A percentile compares a stretch with the other conserved stretches of the same genome.
phyloP scores from a whole-genome alignment of 53 echinoderm and acorn worm genomes.

The Stichopus horrens region DNA sequence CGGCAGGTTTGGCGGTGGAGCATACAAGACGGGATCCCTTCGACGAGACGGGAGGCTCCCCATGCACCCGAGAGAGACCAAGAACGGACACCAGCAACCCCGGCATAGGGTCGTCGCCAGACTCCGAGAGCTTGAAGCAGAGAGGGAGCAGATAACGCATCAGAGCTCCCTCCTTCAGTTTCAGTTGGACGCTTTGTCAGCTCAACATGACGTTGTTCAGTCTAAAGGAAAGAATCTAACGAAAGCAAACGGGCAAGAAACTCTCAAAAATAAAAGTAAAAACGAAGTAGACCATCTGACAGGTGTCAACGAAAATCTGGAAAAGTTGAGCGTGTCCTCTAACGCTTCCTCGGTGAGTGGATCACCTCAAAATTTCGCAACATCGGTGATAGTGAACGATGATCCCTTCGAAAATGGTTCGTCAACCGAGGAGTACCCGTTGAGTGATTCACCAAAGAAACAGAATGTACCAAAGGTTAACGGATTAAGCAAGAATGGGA shows the following conservation, averaged over 20 bases:
- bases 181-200: constrained; percentile 76
- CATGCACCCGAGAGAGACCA: constrained; percentile 45
- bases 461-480: not conserved
- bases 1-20: not conserved
- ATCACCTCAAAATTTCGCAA: not conserved
- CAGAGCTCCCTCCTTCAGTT: constrained; percentile 83
- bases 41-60: constrained; percentile 18
- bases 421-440: not conserved
- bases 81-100: constrained; percentile 41
- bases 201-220: constrained; percentile 68
- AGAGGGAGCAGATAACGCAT: constrained; percentile 70
- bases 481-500: not conserved
- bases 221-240: constrained; percentile 52
- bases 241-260: not conserved
- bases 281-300: not conserved
- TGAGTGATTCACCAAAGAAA: not conserved
- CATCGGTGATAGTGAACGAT: not conserved
- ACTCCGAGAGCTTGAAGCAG: constrained; percentile 68
- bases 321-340: constrained; percentile 25
- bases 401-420: not conserved
- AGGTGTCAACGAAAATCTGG: constrained; percentile 7
- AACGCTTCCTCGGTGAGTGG: constrained; percentile 26
- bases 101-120: constrained; percentile 61
- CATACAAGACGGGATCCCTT: constrained; percentile 22
- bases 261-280: not conserved